Percentiles rank a stretch among this genome's conserved stretches.
Evolutionary conservation across 2,888 invertebrate species (phyloP).

Genomic region (Synanthedon vespiformis): DNA sequence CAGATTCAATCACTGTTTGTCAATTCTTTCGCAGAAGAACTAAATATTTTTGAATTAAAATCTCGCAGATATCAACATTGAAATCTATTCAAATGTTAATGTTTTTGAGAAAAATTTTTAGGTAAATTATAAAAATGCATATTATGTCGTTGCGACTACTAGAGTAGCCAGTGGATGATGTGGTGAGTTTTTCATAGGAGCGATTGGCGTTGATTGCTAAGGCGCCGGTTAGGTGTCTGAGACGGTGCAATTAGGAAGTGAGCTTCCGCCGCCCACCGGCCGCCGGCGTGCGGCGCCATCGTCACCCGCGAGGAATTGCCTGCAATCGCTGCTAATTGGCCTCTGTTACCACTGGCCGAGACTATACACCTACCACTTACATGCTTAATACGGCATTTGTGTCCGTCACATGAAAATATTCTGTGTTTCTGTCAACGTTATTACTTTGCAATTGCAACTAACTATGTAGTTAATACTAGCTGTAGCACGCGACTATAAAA

Average conservation of each 20-base stretch:
- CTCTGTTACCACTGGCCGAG: slow-evolving; percentile 3
- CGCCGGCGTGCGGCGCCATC: slow-evolving; percentile 47
- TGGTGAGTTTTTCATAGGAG: slow-evolving; percentile 25
- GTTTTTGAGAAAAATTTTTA: no score
- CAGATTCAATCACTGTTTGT: no score
- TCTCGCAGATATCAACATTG: no score
- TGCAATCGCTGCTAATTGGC: slow-evolving; percentile 55
- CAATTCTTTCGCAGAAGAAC: no score
- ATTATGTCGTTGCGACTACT: not conserved
- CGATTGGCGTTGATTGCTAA: slow-evolving; percentile 61
- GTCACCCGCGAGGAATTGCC: slow-evolving; percentile 45
- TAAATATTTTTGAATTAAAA: no score
- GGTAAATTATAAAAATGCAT: no score
- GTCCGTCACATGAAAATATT: not conserved
- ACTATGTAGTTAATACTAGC: no score
- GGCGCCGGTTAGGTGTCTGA: slow-evolving; percentile 67
- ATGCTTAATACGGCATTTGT: slow-evolving; percentile 3
- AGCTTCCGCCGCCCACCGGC: slow-evolving; percentile 66
- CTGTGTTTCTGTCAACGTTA: no score
- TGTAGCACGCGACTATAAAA: no score
- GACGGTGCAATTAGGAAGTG: slow-evolving; percentile 66
- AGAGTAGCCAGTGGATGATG: not conserved
- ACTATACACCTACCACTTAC: slow-evolving; percentile 22
- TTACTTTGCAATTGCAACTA: no score
- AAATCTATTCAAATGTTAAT: no score